Base-by-base conservation (phyloP, 2,797 vertebrate genomes). In the Coreius guichenoti region DNA sequence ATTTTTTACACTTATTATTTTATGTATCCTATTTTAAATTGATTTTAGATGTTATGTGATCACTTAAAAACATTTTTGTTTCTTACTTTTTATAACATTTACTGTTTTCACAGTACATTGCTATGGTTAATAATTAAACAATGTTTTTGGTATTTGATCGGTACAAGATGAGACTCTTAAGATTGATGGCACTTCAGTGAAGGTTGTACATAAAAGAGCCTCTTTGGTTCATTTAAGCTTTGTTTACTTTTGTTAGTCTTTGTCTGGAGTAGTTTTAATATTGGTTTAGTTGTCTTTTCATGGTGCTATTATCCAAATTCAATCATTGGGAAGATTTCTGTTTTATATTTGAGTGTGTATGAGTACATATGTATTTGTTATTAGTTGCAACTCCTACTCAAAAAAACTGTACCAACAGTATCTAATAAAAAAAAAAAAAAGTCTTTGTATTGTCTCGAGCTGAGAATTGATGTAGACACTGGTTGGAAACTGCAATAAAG, bases 231-330 rank as follows among this genome's bases (percentile, higher is more conserved):
- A 39, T 68, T 54, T 14, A 47, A 29, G 14, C 47, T 29, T 51
- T 67, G 61, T 83, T 80, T 72, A 36, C 51, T 58, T 79, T 61
- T 49, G 51, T 39, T 83, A 9, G 16, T 63, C n/a, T 78, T 79
- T 79, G 31, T 68, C 33, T 78, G 23, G 11, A 80, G 21, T 21
- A 29, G 82, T 26, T 79, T 14, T 45, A 49, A 16, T 82, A 21
- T 61, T 54, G 36, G 31, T 43, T 77, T 29, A 11, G 21, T 63
- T 67, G 26, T 74, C 77, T 51, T 85, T 63, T 75, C 14, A 51
- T 16, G 5, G 31, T 43, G 17, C n/a, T 36, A 16, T 73, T 47
- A 45, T 84, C 4, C 33, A 45, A 36, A 79, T 47, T 17, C 21
- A 29, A 9, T 54, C 47, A 19, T 54, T 68, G 7, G 33, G 3